Evolutionary conservation across 2,888 invertebrate genomes (phyloP), one percentile per base, ranked within the genome.

Genomic region (Drosophila monieri): DNA sequence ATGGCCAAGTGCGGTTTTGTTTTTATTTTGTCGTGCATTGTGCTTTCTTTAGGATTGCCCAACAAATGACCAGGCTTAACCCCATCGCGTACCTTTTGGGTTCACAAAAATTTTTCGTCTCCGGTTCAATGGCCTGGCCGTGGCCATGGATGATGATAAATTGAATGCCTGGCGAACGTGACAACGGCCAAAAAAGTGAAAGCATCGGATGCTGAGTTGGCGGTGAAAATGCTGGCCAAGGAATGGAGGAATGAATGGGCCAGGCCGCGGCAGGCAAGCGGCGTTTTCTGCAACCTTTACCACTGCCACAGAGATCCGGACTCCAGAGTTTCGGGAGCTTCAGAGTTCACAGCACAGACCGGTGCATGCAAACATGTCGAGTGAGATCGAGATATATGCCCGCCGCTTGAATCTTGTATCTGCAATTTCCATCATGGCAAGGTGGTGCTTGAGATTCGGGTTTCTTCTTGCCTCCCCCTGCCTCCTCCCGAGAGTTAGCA

Each of bases 111-210:
- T 14, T 54, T 35, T 41, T 37, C 15, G 48, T 21, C 43, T 41
- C 10, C 52, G 46, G 81, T 88, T 88, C 88, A 88, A 76, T 64
- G 88, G 58, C 72, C 81, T 23, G 27, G 9, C 35, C 52, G 61
- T 66, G 69, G 55, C 72, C 78, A 69, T 83, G 49, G 84, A 83
- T 84, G 84, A 83, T 84, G 88, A 88, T 86, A 88, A 88, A 85
- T 88, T 77, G 73, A 76, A 73, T 56, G 67, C 70, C 64, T 49
- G 73, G 70, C 73, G 54, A 89, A 89, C 89, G 88, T 81, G 88
- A 88, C 88, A 81, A 65, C 73, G 67, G 55, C 81, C 85, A 60
- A 74, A 87, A 89, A 85, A 85, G 84, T 86, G 84, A 85, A 85
- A 85, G 84, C 88, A 75, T 80, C 77, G 77, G 72, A 59, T 65